Evolutionary conservation across 2,888 invertebrate species (phyloP).

Genomic region (Apeira syringaria): DNA sequence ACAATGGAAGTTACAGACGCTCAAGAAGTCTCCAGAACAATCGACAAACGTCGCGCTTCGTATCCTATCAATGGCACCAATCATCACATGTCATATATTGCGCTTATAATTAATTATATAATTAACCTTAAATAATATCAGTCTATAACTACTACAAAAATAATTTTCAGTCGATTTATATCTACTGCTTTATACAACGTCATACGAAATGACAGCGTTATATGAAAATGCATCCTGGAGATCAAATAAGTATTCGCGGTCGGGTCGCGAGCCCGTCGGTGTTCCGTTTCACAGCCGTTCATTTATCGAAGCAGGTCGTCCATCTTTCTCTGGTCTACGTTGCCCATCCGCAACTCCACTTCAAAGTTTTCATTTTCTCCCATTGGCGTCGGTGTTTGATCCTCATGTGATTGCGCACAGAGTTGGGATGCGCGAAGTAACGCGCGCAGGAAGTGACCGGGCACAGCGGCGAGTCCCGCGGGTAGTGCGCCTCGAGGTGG

Average conservation of each 20-base stretch:
- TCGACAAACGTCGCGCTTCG: constrained; percentile 65
- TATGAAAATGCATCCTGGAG: constrained; percentile 67
- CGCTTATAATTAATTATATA: constrained; percentile 72
- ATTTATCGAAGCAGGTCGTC: constrained; percentile 37
- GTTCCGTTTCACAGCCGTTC: constrained; percentile 61
- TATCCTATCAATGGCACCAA: constrained; percentile 82
- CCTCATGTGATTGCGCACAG: constrained; percentile 94
- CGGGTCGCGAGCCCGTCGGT: constrained; percentile 43
- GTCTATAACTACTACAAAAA: constrained; percentile 83
- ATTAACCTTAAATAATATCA: constrained; percentile 75
- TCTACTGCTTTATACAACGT: constrained; percentile 70
- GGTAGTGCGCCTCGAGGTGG: constrained; percentile 93
- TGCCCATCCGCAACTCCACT: constrained; percentile 87
- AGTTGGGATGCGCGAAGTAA: constrained; percentile 92
- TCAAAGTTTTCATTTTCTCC: constrained; percentile 92
- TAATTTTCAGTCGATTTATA: constrained; percentile 81
- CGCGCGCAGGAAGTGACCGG: constrained; percentile 90
- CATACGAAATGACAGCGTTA: constrained; percentile 48
- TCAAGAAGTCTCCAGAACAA: constrained; percentile 61
- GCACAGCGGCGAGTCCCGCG: constrained; percentile 92
- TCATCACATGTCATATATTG: constrained; percentile 82
- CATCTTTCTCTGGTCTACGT: constrained; percentile 32
- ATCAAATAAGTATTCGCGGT: constrained; percentile 59
- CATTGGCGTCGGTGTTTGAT: constrained; percentile 92
- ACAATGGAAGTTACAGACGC: constrained; percentile 76